Evolutionary conservation across 2,888 invertebrate species (phyloP).

Genomic region (Apamea monoglypha): DNA sequence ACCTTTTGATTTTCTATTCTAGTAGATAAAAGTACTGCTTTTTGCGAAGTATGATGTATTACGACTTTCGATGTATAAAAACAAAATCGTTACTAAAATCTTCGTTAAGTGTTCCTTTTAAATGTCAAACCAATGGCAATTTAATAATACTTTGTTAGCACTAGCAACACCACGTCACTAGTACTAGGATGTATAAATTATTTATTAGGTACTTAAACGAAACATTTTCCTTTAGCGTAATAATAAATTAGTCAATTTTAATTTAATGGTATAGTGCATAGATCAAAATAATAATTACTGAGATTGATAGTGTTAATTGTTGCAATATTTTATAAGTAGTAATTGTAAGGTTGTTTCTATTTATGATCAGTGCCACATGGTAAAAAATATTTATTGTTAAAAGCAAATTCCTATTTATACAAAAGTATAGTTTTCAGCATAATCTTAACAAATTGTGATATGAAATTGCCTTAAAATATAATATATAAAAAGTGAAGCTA

Average conservation of each 20-base stretch:
- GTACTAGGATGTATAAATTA: slow-evolving; percentile 70
- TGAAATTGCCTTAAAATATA: slow-evolving; percentile 81
- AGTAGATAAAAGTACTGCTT: neutral
- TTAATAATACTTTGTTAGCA: slow-evolving; percentile 55
- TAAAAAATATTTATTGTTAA: slow-evolving; percentile 62
- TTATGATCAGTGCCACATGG: slow-evolving; percentile 73
- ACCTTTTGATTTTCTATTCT: slow-evolving; percentile 16
- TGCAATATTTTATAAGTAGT: slow-evolving; percentile 77
- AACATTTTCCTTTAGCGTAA: slow-evolving; percentile 79
- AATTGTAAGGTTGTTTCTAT: slow-evolving; percentile 72
- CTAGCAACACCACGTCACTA: slow-evolving; percentile 71
- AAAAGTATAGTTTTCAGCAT: slow-evolving; percentile 61
- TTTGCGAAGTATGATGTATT: neutral
- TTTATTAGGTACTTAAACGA: slow-evolving; percentile 68
- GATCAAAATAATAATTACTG: slow-evolving; percentile 76
- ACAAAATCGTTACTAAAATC: slow-evolving; percentile 54
- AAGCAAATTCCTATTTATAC: slow-evolving; percentile 64
- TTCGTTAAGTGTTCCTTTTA: slow-evolving; percentile 43
- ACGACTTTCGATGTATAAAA: neutral
- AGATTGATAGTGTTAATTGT: slow-evolving; percentile 82
- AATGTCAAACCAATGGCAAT: slow-evolving; percentile 22
- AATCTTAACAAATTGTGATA: slow-evolving; percentile 81
- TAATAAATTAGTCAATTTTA: slow-evolving; percentile 85
- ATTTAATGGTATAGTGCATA: slow-evolving; percentile 74
- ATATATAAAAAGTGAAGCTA: slow-evolving; percentile 59